These are phyloP conservation scores for Hydrocynus forskahlii DNA, from an alignment of 2,797 vertebrate species.

Conservation along the genomic window DNA sequence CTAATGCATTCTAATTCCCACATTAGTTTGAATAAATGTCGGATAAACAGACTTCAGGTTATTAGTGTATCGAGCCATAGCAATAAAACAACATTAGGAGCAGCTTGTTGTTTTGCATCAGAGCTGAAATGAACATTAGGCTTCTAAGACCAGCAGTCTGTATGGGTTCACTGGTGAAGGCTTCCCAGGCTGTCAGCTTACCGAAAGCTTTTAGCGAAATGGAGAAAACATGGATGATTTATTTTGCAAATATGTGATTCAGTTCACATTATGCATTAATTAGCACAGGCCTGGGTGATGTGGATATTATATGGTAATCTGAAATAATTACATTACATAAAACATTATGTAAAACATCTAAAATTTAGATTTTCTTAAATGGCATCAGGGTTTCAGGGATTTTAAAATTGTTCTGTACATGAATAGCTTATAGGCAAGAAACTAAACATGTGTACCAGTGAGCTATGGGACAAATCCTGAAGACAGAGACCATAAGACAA, in stretches of 20 bases:
- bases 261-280: background rate
- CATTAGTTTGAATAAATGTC: conserved; percentile 40
- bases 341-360: too few species aligned
- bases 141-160: background rate
- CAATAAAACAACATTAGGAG: conserved; percentile 32
- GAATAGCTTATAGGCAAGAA: background rate
- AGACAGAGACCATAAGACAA: too few species aligned
- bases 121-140: conserved; percentile 13
- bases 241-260: background rate
- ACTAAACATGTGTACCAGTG: background rate
- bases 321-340: background rate
- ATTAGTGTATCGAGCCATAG: conserved; percentile 22
- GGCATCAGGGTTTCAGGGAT: background rate
- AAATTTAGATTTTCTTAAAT: background rate
- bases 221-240: conserved; percentile 17
- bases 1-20: conserved; percentile 19
- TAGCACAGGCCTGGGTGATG: background rate
- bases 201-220: conserved; percentile 18
- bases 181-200: background rate
- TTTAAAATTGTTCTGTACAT: background rate
- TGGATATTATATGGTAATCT: background rate
- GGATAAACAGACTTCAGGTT: conserved; percentile 15
- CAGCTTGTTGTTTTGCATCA: conserved; percentile 10
- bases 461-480: too few species aligned
- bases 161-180: background rate